phyloP scores from a whole-genome alignment of 2,113 vertebrate genomes.

The Asarcornis scutulata region DNA sequence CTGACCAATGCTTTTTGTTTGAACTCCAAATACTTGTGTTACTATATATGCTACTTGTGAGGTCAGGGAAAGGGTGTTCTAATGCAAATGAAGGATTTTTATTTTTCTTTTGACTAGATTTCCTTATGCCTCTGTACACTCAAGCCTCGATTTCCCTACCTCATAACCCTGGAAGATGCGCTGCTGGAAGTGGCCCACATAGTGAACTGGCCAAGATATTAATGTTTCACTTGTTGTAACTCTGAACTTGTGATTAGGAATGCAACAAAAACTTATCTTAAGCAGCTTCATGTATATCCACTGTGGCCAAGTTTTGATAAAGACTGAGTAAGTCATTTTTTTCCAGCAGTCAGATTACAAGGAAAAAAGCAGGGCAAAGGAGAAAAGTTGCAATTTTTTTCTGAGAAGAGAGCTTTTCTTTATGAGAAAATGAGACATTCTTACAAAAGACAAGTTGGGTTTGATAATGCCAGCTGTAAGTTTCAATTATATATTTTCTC shows the following conservation, averaged over 20 bases:
- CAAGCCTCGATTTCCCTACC: neutral
- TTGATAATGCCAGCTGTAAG: neutral
- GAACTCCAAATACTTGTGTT: neutral
- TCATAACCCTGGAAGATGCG: neutral
- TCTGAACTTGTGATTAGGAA: neutral
- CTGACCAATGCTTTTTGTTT: neutral
- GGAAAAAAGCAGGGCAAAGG: neutral
- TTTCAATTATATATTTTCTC: neutral
- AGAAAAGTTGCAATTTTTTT: neutral
- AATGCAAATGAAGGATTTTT: rapidly evolving
- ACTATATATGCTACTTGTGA: rapidly evolving
- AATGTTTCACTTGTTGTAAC: neutral
- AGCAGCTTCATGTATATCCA: neutral
- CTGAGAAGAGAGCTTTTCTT: neutral
- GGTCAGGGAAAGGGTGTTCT: neutral
- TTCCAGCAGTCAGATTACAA: neutral
- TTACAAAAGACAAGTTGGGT: neutral
- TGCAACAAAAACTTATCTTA: neutral
- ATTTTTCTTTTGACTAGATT: neutral
- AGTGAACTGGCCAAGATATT: neutral
- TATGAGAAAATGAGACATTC: neutral
- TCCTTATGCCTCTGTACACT: neutral
- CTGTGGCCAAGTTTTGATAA: neutral
- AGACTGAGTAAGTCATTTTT: neutral
- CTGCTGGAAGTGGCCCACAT: neutral